Percentiles rank a stretch among this genome's conserved stretches.
Evolutionary conservation across 2,113 vertebrate species (phyloP).

Genomic region (Oriolus oriolus): DNA sequence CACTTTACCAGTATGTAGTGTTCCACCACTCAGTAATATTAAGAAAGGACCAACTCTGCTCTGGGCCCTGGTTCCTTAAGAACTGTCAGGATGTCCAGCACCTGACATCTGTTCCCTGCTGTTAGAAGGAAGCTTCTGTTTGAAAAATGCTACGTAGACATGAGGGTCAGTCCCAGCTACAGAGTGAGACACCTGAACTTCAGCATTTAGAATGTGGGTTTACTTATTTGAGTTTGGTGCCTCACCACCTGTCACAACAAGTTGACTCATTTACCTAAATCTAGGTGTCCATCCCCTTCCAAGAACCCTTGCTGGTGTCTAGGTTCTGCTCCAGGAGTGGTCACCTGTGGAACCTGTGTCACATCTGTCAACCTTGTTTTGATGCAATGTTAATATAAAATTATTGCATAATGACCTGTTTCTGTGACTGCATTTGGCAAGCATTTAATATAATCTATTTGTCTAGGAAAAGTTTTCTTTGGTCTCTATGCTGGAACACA

Average conservation of each 20-base stretch:
- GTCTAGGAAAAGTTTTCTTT: not conserved
- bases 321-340: not conserved
- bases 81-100: not conserved
- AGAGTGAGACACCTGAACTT: not conserved
- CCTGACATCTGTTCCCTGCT: not conserved
- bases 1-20: rapidly evolving
- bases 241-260: not conserved
- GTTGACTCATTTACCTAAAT: not conserved
- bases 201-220: not conserved
- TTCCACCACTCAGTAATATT: not conserved
- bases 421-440: not conserved
- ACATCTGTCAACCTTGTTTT: not conserved
- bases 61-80: not conserved
- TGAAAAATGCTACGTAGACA: not conserved
- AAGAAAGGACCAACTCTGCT: not conserved
- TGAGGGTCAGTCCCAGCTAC: not conserved
- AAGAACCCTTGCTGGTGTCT: not conserved
- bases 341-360: not conserved
- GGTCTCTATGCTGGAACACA: not conserved
- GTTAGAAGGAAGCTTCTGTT: not conserved
- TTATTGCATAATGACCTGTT: not conserved
- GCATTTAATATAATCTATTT: not conserved
- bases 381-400: not conserved
- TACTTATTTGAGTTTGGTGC: not conserved
- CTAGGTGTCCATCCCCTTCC: not conserved